Base-by-base conservation (phyloP, 2,797 vertebrate genomes). In the Darevskia mixta region DNA sequence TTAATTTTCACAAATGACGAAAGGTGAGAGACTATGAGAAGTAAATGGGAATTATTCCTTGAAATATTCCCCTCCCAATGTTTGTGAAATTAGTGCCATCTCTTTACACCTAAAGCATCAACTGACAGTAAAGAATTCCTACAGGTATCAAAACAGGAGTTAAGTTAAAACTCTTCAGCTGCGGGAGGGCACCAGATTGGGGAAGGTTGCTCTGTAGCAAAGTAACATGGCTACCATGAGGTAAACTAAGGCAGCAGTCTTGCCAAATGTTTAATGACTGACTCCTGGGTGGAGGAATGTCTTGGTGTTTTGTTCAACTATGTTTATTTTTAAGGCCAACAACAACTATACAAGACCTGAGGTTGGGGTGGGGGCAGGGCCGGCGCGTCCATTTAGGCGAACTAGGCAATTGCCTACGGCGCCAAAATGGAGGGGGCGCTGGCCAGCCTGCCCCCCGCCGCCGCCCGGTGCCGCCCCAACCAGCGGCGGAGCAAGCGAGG, bases 1-100 rank as follows among this genome's bases (percentile, higher is more conserved):
- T 23, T 6, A 8, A 90, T 92, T 86, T 85, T 67, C 82, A 79
- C 83, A 8, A 88, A 92, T 73, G 75, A 25, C 6, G 88, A 69
- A 67, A 73, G 29, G 18, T 83, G 82, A 79, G 80, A 20, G 88
- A 81, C 43, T 76, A 4, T 66, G 81, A 76, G 87, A 20, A 80
- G 69, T 0, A 61, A 13, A 61, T 83, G 76, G 55, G 69, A 66
- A 73, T 87, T 86, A 79, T 66, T 45, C 17, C 92, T 73, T 88
- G 55, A 87, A 91, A 86, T n/a, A n/a, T 83, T 3, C 25, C 38
- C 23, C 9, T 29, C 43, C 8, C 8, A n/a, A 29, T 88, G 66
- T 45, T 49, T 86, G 38, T 85, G 73, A 92, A 92, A 83, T 49
- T 87, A 35, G 13, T 87, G 77, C 4, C 20, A 6, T 27, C 72